Conservation (phyloP, 30 jellyfish, hydroid and myxozoan species). For the Aurelia aurita complex sp. Pacific region DNA sequence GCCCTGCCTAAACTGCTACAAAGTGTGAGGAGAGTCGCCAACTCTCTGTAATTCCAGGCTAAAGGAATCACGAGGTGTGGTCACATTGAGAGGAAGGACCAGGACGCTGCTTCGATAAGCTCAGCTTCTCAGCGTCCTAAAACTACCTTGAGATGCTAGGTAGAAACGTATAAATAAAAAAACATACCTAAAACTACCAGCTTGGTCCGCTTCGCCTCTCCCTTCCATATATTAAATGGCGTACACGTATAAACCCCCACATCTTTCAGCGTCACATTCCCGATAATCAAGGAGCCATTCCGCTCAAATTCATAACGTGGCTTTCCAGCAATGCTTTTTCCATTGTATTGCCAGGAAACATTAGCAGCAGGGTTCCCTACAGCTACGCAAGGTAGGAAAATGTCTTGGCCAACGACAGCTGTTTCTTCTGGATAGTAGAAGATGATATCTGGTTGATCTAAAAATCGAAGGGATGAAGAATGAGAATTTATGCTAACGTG, state of each 20-base stretch:
- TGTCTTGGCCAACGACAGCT: slow-evolving; percentile 60
- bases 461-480: background rate
- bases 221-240: slow-evolving; percentile 83
- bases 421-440: slow-evolving; percentile 52
- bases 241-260: slow-evolving; percentile 89
- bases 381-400: slow-evolving; percentile 93
- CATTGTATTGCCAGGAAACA: slow-evolving; percentile 81
- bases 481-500: background rate
- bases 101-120: too few species aligned
- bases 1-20: too few species aligned
- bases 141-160: too few species aligned
- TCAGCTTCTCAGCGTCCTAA: too few species aligned
- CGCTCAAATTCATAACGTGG: slow-evolving; percentile 53
- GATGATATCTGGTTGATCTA: slow-evolving; percentile 83
- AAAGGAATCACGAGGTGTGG: too few species aligned
- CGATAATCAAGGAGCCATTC: slow-evolving; percentile 87
- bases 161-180: too few species aligned
- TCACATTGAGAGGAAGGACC: too few species aligned
- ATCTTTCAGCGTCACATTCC: slow-evolving; percentile 62
- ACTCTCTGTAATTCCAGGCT: too few species aligned
- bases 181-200: slow-evolving; percentile 78
- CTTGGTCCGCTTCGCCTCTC: slow-evolving; percentile 61
- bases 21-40: too few species aligned
- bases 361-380: slow-evolving; percentile 97
- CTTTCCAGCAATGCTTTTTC: slow-evolving; percentile 19